Evolutionary conservation across 1,140 invertebrate genomes (phyloP).

Genomic region (Tetramorium alpestre): DNA sequence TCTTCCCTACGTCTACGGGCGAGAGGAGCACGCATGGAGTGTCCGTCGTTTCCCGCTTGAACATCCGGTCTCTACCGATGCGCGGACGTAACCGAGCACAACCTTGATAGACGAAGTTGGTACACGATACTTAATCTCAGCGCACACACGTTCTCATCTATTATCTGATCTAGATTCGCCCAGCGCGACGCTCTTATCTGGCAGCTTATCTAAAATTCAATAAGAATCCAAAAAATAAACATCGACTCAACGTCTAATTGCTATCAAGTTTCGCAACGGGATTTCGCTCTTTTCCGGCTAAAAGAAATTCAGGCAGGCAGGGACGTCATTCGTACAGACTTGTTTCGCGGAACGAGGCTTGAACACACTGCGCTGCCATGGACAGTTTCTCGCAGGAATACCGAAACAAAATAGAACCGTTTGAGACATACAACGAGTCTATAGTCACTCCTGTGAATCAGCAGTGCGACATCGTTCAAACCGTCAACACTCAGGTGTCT

Average conservation of each 20-base stretch:
- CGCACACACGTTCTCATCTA: slow-evolving; percentile 63
- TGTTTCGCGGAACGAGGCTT: slow-evolving; percentile 24
- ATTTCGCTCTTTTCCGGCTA: slow-evolving; percentile 51
- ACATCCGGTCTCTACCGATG: no score
- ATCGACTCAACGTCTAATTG: slow-evolving; percentile 28
- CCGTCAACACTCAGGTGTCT: slow-evolving; percentile 69
- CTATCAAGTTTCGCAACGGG: slow-evolving; percentile 20
- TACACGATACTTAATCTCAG: slow-evolving; percentile 42
- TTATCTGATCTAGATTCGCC: slow-evolving; percentile 76
- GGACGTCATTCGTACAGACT: background rate
- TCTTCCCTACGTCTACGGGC: background rate
- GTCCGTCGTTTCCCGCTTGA: background rate
- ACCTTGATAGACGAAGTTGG: slow-evolving; percentile 55
- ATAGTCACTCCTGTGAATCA: slow-evolving; percentile 77
- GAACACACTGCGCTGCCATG: slow-evolving; percentile 71
- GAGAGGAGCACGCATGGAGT: no score
- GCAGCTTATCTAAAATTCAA: slow-evolving; percentile 75
- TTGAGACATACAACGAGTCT: slow-evolving; percentile 77
- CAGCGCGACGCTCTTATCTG: slow-evolving; percentile 70
- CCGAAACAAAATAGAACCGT: slow-evolving; percentile 82
- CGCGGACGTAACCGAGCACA: background rate
- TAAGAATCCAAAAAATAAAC: slow-evolving; percentile 65
- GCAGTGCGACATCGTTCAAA: slow-evolving; percentile 76
- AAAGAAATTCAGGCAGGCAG: background rate
- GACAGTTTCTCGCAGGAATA: slow-evolving; percentile 81